Base-by-base conservation (phyloP, 2,113 vertebrate species). In the Chlamydotis undulata region DNA sequence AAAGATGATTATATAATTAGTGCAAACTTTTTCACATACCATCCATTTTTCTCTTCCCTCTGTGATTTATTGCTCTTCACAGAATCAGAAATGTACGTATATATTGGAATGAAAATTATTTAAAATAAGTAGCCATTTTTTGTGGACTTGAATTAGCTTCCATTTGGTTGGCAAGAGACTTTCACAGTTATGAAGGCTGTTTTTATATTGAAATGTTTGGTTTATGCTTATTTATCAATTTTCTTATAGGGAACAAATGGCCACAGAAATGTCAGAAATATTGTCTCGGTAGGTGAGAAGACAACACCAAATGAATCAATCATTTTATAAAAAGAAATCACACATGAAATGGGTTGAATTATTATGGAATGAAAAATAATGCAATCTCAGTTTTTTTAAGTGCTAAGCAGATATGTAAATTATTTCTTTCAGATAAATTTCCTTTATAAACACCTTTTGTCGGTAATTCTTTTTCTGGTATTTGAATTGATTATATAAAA, bases 181-280 rank as follows among this genome's bases (percentile, higher is more conserved):
- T 39, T 61, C 37, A 26, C 7, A 16, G 17, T 92, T 73, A 8
- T 12, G 68, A 80, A 85, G 55, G 12, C 25, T 85, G 21, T 0
- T 47, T 80, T 86, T 52, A 35, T 73, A 29, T 80, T 55, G 31
- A 14, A 65, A 12, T 35, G 24, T 81, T 65, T 82, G 69, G 65
- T 91, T 94, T 77, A 91, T 53, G 55, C 93, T 73, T 82, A 71
- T 93, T 79, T 96, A 61, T 94, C 37, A 79, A 96, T 98, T 98
- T 98, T 98, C 97, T 98, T 98, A 81, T 98, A 99, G 99, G 99
- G 99, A 99, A 56, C 98, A 99, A 98, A 99, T 99, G 99, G 99
- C 98, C 80, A 98, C 98, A 98, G 99, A 99, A 98, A 99, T 99
- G 97, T 98, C 98, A 87, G 98, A 99, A 89, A 97, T 99, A 90